Conservation (phyloP, 1,140 invertebrate species). For the Coptotermes formosanus region DNA sequence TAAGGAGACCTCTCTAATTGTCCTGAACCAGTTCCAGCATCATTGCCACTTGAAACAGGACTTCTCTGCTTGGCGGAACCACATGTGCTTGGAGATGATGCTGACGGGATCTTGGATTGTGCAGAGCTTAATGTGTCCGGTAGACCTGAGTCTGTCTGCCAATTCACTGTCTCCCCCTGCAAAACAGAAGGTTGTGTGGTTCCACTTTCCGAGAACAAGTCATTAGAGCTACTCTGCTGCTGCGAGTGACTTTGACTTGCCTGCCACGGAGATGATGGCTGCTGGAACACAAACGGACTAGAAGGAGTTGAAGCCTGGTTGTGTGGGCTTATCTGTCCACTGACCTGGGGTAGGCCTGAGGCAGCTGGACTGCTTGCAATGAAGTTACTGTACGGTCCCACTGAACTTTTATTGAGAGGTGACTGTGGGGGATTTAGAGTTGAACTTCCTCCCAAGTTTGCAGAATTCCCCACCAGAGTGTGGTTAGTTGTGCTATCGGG, state of each 20-base stretch:
- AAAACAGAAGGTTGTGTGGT: not conserved
- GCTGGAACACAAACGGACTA: constrained; percentile 36
- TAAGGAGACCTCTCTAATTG: constrained; percentile 29
- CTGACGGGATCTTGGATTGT: constrained; percentile 16
- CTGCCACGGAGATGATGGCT: constrained; percentile 30
- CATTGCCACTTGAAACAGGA: not conserved
- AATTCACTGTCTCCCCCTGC: not conserved
- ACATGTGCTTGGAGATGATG: not conserved
- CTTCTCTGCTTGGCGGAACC: not conserved
- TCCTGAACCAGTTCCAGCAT: not conserved
- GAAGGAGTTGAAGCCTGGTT: constrained; percentile 21
- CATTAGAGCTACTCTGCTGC: constrained; percentile 22
- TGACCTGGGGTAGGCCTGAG: not conserved
- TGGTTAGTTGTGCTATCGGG: constrained; percentile 55
- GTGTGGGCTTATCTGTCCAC: constrained; percentile 30
- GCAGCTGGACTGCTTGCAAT: not conserved
- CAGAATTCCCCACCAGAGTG: not conserved
- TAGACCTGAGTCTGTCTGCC: constrained; percentile 2
- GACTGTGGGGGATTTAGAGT: constrained; percentile 23
- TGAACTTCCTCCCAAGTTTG: constrained; percentile 21
- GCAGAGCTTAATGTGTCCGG: not conserved
- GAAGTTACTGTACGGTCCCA: not conserved
- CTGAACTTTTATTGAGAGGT: constrained; percentile 21
- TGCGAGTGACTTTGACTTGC: constrained; percentile 38
- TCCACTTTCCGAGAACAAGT: constrained; percentile 10